Base-by-base conservation (phyloP, 2,888 invertebrate species). In the Ashinkailepas kermadecensis region DNA sequence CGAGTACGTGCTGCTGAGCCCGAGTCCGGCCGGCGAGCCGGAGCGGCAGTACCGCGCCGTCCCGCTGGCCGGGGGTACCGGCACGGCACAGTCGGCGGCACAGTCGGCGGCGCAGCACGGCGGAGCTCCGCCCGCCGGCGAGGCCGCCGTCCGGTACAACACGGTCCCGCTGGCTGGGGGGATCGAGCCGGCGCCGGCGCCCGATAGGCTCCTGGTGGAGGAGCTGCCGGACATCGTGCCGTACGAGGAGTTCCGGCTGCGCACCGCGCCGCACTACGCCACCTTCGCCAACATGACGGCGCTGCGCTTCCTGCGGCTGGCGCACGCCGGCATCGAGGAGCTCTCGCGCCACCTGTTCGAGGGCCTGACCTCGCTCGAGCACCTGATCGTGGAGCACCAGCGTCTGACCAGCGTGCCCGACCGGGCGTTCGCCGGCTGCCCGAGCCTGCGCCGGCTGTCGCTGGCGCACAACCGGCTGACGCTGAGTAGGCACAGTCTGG, bases 1-100 rank as follows among this genome's bases (percentile, higher is more conserved):
- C 18, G 74, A 74, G 74, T 13, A 74, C 74, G 74, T 74, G 74
- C 74, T 74, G 74, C 74, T 74, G 54, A 74, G 74, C 10, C 74
- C 74, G 54, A 18, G 18, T 7, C 39, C 39, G 39, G 23, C 21
- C 23, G 54, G 39, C 54, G 67, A 25, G 25, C 74, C 54, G 15
- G 54, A 1, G 54, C 18, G 18, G 18, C 74, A 54, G 74, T 74
- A 74, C 74, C 74, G 8, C 9, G 54, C 18, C 18, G 6, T 15
- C 18, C 11, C 10, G 18, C 8, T 9, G 39, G 54, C 13, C 18
- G 74, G 21, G 0, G 74, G 25, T 2, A 13, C n/a, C 23, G 23
- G 67, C n/a, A 39, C 39, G 39, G 39, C 39, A 39, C 39, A 39
- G 39, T 39, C 39, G 39, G 39, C 39, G 39, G 39, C 39, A 39